Base-by-base conservation (phyloP, 1,140 invertebrate species). In the Dinoponera quadriceps region DNA sequence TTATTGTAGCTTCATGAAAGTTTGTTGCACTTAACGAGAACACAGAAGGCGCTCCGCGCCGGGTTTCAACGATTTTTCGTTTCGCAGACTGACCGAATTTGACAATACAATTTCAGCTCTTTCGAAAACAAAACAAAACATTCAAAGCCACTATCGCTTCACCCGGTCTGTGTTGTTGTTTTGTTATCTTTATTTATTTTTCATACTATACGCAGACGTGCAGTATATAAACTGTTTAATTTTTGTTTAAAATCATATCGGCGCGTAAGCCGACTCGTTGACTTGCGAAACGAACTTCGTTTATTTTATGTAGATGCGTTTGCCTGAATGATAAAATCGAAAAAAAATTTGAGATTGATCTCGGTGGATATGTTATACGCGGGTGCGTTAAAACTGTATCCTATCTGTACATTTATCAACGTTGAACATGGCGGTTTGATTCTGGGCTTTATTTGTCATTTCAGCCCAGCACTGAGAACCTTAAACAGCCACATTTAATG, bases 81-180 rank as follows among this genome's bases (percentile, higher is more conserved):
- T 55, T n/a, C 33, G 22, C 48, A n/a, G 20, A 38, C 25, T 22
- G 71, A 63, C 49, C 59, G n/a, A 82, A 82, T 82, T 73, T 65
- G 57, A 77, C 72, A 44, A 77, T 65, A 80, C 51, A 71, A 80
- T 80, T 80, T 80, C 27, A 57, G 44, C 75, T 80, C 49, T 80
- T 71, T 44, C 18, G n/a, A 44, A 80, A 80, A 80, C 75, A 80
- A 71, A 55, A 9, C 51, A 25, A 27, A 57, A 69, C 75, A 80
- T 71, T 69, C 75, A 80, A 80, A 69, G 51, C 75, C n/a, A 44
- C 51, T 65, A 60, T 74, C 55, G 55, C 16, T 75, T 49, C 25
- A 44, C 25, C 49, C 60, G 18, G 18, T 27, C 18, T 38, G 5
- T 65, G 48, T 77, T 65, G 33, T 29, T 65, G 38, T 54, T 18